Conservation (phyloP, 2,113 vertebrate genomes). For the Chascanopsetta lugubris region DNA sequence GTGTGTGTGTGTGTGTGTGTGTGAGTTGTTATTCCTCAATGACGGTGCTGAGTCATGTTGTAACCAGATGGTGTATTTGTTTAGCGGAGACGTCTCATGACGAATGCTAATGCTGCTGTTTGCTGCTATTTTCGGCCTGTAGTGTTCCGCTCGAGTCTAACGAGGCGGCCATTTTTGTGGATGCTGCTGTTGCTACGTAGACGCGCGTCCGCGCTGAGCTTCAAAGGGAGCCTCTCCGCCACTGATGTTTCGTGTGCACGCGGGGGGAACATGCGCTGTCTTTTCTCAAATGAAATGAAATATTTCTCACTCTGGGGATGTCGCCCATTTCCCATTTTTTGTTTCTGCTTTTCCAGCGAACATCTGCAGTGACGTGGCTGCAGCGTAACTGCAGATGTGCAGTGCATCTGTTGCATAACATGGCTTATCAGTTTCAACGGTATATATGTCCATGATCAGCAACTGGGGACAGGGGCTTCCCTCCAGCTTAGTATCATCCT, state of each 20-base stretch:
- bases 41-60: not conserved
- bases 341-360: not conserved
- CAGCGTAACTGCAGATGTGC: conserved; percentile 1
- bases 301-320: not conserved
- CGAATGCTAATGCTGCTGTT: not conserved
- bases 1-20: not conserved
- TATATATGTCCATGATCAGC: not conserved
- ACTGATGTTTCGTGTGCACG: too few relatives aligned
- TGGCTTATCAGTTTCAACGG: conserved; percentile 16
- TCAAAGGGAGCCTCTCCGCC: too few relatives aligned
- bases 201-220: not conserved
- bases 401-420: conserved; percentile 32
- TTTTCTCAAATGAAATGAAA: not conserved
- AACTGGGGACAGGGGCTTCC: conserved; percentile 4
- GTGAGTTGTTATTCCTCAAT: too few relatives aligned
- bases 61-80: not conserved
- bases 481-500: conserved; percentile 30
- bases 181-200: not conserved
- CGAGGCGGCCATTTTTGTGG: not conserved
- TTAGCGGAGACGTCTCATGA: too few relatives aligned
- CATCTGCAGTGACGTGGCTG: conserved; percentile 17
- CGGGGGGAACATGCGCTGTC: too few relatives aligned
- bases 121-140: not conserved
- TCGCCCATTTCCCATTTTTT: not conserved
- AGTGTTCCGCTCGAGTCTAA: not conserved